Evolutionary conservation across 2,888 invertebrate species (phyloP), one percentile per base, ranked within the genome.

Genomic region (Pollenia labialis): DNA sequence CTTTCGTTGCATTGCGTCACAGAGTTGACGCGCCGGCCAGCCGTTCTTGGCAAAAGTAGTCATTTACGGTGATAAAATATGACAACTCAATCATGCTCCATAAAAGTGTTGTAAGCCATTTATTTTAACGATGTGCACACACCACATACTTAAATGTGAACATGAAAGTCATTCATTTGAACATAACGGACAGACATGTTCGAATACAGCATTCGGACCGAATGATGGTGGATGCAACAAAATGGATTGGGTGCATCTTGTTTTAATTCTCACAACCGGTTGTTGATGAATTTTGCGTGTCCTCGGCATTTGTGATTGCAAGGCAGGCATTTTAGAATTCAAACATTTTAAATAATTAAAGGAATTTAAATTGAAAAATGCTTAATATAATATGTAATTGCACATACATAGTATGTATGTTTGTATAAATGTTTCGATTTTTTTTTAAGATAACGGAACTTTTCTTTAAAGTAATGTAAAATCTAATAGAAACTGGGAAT

Each of bases 41-140:
- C 60, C 69, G 66, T 52, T 80, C 88, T 85, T 88, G 88, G 87
- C 89, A 89, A 82, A 90, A 91, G 90, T 90, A 91, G 90, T 90
- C 91, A 92, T 92, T 91, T 91, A 91, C 89, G 92, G 91, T 91
- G 91, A 92, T 92, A 91, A 91, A 91, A 91, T 91, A 91, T 91
- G 91, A 92, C 91, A 91, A 91, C 92, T 91, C 92, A 91, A 91
- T 91, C 91, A 91, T 90, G 91, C 89, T 85, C 90, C 92, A 91
- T 91, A 92, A 91, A 92, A 91, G 77, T 86, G 87, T 88, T 88
- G 88, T 87, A 87, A 80, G 86, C 86, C 88, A 88, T 88, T 89
- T 88, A 87, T 85, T 87, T 87, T 86, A 86, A 87, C 82, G 87
- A 83, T 64, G 9, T 76, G 46, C 83, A 71, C 71, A 82, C 68